A percentile compares a stretch with the other conserved stretches of the same genome.
Conservation (phyloP, 1,140 invertebrate genomes). For the Achatina immaculata region DNA sequence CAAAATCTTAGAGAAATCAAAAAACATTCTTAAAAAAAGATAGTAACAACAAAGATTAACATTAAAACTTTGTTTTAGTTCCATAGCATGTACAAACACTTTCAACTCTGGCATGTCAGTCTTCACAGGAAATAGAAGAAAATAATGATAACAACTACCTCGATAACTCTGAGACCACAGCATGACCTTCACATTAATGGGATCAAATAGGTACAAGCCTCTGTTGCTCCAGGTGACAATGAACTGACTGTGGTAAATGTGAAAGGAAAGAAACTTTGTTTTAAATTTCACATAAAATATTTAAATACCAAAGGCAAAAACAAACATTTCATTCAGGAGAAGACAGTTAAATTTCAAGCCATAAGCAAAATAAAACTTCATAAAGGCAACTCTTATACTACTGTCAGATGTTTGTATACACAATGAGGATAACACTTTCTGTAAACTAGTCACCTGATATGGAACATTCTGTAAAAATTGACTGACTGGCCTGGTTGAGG, state of each 20-base stretch:
- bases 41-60: too few relatives aligned
- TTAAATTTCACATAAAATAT: neutral
- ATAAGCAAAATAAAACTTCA: too few relatives aligned
- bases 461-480: conserved; percentile 45
- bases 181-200: conserved; percentile 64
- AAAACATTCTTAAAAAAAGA: too few relatives aligned
- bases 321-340: too few relatives aligned
- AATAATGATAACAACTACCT: conserved; percentile 20
- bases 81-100: too few relatives aligned
- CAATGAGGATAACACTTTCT: too few relatives aligned
- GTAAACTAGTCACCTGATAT: conserved; percentile 39
- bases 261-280: neutral
- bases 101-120: too few relatives aligned
- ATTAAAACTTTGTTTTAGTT: too few relatives aligned
- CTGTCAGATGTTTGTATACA: too few relatives aligned
- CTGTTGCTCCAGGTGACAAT: conserved; percentile 59
- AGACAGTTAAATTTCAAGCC: too few relatives aligned
- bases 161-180: conserved; percentile 52
- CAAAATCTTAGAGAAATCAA: too few relatives aligned
- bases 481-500: conserved; percentile 32
- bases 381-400: too few relatives aligned
- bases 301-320: neutral
- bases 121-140: neutral
- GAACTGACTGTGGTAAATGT: conserved; percentile 48
- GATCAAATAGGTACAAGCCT: conserved; percentile 61